Base-by-base conservation (phyloP, 2,113 vertebrate genomes). In the Bufo bufo region DNA sequence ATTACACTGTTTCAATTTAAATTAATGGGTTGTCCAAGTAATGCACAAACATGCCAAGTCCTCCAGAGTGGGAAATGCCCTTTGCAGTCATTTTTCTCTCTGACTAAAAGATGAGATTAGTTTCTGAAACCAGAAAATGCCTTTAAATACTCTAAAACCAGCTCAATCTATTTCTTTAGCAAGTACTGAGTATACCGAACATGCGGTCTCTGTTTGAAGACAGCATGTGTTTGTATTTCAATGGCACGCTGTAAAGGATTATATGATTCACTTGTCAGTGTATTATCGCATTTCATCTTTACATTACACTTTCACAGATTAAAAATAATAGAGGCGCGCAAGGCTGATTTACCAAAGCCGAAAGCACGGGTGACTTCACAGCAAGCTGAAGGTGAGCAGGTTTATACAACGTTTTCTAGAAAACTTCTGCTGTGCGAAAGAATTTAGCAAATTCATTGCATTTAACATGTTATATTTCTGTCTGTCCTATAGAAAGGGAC, bases 301-400 rank as follows among this genome's bases (percentile, higher is more conserved):
- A 83, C 47, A 61, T 50, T 83, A n/a, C 61, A 58, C 19, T 81
- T 12, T 45, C 9, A 20, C 61, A 49, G 81, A 69, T 83, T 83
- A 66, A 50, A 65, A 83, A 83, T 58, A 66, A 83, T 77, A 8
- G 52, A 58, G 90, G 88, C 54, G 89, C 84, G 66, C 45, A 52
- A 66, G 63, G 61, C 61, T 66, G 81, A 69, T 69, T 83, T 49
- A 50, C 20, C 63, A 16, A 50, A 69, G 61, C 61, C 49, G 20
- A 52, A 66, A 23, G 19, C 5, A 66, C 13, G 43, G 81, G 63
- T 83, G 61, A 61, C 61, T 49, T 66, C 45, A 52, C 81, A 69
- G 19, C 45, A 14, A 14, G 47, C 4, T 50, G 81, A 66, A 66
- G 81, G 78, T 61, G 78, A 81, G 78, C 19, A 23, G 63, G 19